These are phyloP conservation scores for Fopius arisanus DNA, from an alignment of 1,140 invertebrate genomes.

Conservation along the genomic window DNA sequence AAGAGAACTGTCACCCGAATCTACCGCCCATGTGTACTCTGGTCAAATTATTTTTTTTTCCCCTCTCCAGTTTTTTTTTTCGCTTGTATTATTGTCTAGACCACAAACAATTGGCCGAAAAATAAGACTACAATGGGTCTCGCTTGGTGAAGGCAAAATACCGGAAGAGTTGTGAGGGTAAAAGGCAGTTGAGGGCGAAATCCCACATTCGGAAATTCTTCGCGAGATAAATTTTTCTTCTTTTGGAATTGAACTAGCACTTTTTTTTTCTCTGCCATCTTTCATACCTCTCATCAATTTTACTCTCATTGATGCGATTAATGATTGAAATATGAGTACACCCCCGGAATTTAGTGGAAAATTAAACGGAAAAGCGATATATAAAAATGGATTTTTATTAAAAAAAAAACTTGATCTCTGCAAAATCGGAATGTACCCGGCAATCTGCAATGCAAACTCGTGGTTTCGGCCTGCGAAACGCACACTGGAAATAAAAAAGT, in stretches of 20 bases:
- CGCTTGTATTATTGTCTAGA: not conserved
- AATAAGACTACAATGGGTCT: not conserved
- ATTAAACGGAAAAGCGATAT: not conserved
- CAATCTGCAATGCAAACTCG: conserved; percentile 36
- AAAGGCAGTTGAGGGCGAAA: too few relatives aligned
- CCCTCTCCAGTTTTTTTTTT: not conserved
- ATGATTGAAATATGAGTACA: too few relatives aligned
- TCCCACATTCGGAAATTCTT: too few relatives aligned
- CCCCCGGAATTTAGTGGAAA: too few relatives aligned
- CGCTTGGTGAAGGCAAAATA: too few relatives aligned
- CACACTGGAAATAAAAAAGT: not conserved
- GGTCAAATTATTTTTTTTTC: not conserved
- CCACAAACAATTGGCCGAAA: not conserved
- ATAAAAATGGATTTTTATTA: not conserved
- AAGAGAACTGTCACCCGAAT: not conserved
- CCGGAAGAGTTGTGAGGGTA: too few relatives aligned
- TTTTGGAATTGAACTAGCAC: too few relatives aligned
- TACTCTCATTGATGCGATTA: too few relatives aligned
- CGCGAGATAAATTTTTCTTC: too few relatives aligned
- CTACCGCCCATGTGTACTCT: not conserved
- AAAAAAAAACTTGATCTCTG: conserved; percentile 10
- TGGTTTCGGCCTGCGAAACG: not conserved
- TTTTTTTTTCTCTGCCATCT: too few relatives aligned
- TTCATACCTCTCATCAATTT: too few relatives aligned
- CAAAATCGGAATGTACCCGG: conserved; percentile 28